Percentiles rank a stretch among this genome's conserved stretches.
These are phyloP conservation scores for Drosophila percnosoma DNA, from an alignment of 2,888 invertebrate species.

Conservation along the genomic window DNA sequence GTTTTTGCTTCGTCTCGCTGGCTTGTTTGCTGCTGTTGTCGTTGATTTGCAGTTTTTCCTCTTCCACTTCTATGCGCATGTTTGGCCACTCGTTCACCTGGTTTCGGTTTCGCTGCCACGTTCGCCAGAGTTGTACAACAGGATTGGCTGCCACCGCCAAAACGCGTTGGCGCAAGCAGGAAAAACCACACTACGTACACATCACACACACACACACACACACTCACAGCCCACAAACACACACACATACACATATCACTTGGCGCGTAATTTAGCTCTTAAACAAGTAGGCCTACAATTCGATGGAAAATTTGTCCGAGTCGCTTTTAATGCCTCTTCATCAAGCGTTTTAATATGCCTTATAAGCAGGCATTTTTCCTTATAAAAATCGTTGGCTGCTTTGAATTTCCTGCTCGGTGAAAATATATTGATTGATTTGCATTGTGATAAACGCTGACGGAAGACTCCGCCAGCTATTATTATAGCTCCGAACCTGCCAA, in stretches of 20 bases:
- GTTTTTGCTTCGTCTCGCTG: conserved; percentile 58
- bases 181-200: conserved; percentile 63
- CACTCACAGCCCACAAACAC: conserved; percentile 6
- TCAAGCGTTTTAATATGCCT: conserved; percentile 29
- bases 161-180: conserved; percentile 73
- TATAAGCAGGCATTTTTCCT: conserved; percentile 30
- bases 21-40: conserved; percentile 20
- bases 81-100: conserved; percentile 73
- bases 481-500: conserved; percentile 25
- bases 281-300: conserved; percentile 28
- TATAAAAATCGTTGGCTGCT: conserved; percentile 26
- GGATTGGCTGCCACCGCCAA: conserved; percentile 58
- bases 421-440: conserved; percentile 70
- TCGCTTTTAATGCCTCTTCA: conserved; percentile 34
- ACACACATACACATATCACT: conserved; percentile 31
- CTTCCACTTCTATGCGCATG: conserved; percentile 57
- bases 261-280: conserved; percentile 52
- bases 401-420: conserved; percentile 60
- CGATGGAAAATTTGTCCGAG: conserved; percentile 33
- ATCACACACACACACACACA: conserved; percentile 32
- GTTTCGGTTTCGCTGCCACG: conserved; percentile 62
- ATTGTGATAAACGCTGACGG: conserved; percentile 42
- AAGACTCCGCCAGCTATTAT: conserved; percentile 50
- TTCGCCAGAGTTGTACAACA: conserved; percentile 67
- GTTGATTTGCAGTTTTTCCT: conserved; percentile 44